Evolutionary conservation across 2,113 vertebrate species (phyloP).

Genomic region (Chunga burmeisteri): DNA sequence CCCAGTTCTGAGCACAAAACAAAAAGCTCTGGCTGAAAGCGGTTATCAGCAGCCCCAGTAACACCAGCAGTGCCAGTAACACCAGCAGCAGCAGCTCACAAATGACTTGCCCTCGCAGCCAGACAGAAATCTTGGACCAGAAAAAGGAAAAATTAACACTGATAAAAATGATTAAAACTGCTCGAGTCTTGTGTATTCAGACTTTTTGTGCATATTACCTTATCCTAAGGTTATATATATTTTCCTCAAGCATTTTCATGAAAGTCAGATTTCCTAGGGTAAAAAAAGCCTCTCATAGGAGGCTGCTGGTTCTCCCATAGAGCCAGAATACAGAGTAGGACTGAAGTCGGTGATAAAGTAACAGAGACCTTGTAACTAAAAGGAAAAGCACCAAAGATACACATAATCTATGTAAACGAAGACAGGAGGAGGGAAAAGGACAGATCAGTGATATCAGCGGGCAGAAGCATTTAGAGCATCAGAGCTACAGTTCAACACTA

Average conservation of each 20-base stretch:
- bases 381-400: not conserved
- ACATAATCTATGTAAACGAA: not conserved
- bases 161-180: not conserved
- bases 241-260: not conserved
- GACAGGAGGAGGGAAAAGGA: not conserved
- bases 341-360: not conserved
- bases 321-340: not conserved
- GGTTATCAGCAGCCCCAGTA: not conserved
- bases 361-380: not conserved
- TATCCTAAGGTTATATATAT: not conserved
- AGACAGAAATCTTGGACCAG: not conserved
- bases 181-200: not conserved
- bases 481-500: not conserved
- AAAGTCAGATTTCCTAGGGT: not conserved
- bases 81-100: not conserved
- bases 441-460: not conserved
- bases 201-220: not conserved
- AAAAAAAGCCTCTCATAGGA: not conserved
- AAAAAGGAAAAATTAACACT: not conserved
- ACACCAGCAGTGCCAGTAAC: not conserved
- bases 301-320: not conserved
- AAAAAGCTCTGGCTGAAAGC: not conserved
- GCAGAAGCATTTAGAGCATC: not conserved
- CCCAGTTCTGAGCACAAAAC: not conserved
- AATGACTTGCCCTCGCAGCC: not conserved